phyloP scores from a whole-genome alignment of 2,113 vertebrate genomes.

The Maccullochella peelii region DNA sequence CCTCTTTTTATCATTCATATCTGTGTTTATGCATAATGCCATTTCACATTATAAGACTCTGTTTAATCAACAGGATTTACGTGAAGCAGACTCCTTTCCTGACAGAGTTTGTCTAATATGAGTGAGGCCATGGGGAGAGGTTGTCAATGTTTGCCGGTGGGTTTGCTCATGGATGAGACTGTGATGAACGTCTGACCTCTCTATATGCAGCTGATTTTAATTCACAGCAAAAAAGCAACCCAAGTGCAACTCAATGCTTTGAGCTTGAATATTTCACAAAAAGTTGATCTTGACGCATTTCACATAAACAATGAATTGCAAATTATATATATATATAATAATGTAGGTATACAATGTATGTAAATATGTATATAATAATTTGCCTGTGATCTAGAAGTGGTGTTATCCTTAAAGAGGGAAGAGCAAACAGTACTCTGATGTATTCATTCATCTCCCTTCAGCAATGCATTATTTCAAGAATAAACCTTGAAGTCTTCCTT shows the following conservation, averaged over 20 bases:
- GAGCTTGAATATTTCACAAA: slow-evolving; percentile 53
- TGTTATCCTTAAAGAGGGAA: slow-evolving; percentile 23
- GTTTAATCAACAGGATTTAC: slow-evolving; percentile 71
- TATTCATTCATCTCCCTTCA: slow-evolving; percentile 34
- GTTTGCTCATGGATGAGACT: slow-evolving; percentile 79
- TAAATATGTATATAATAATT: slow-evolving; percentile 40
- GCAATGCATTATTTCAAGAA: slow-evolving; percentile 58
- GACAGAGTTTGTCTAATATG: slow-evolving; percentile 81
- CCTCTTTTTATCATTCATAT: slow-evolving; percentile 78
- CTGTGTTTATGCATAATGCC: slow-evolving; percentile 71
- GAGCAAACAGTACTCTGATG: slow-evolving; percentile 21
- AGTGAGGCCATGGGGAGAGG: slow-evolving; percentile 73
- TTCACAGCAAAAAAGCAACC: slow-evolving; percentile 43
- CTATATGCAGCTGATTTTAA: slow-evolving; percentile 70
- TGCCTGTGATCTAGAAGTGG: background rate
- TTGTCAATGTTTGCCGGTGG: slow-evolving; percentile 82
- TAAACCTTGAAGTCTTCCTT: slow-evolving; percentile 61
- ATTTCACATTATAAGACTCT: slow-evolving; percentile 74
- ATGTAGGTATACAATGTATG: too few relatives aligned
- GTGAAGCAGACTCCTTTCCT: slow-evolving; percentile 72
- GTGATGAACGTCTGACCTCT: slow-evolving; percentile 76
- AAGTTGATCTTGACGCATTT: slow-evolving; percentile 35
- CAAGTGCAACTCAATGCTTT: slow-evolving; percentile 56
- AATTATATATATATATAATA: slow-evolving; percentile 33
- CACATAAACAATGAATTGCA: slow-evolving; percentile 20